These are phyloP conservation scores for Stictonetta naevosa DNA, from an alignment of 2,113 vertebrate genomes.

Conservation along the genomic window DNA sequence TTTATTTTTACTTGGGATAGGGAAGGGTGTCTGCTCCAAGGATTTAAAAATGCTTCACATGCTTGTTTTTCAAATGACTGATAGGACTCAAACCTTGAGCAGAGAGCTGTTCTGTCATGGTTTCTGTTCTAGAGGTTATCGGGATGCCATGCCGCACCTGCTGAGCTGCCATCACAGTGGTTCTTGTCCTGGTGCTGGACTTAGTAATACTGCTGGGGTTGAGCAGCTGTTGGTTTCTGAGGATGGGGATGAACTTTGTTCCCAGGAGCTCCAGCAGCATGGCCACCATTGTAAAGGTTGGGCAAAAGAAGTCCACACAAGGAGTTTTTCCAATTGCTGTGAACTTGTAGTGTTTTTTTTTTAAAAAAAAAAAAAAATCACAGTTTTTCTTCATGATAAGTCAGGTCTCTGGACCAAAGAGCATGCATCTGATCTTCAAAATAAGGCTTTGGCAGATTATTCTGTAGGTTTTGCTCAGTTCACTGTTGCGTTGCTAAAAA, in stretches of 20 bases:
- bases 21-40: conserved; percentile 74
- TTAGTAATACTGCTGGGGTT: neutral
- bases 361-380: neutral
- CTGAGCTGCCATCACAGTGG: neutral
- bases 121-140: neutral
- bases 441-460: neutral
- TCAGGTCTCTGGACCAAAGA: neutral
- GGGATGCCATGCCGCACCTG: neutral
- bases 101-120: neutral
- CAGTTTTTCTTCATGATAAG: neutral
- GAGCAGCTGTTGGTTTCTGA: neutral
- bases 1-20: conserved; percentile 62
- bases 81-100: conserved; percentile 35
- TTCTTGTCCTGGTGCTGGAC: neutral
- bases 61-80: neutral
- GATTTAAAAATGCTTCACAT: conserved; percentile 80
- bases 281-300: accelerated
- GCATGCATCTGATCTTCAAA: neutral
- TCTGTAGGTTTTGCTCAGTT: neutral
- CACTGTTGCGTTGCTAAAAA: neutral
- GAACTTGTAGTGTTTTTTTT: neutral
- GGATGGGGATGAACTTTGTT: neutral
- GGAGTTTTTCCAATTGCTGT: neutral
- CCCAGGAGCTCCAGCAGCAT: neutral
- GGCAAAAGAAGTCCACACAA: accelerated